Percentiles rank a stretch among this genome's conserved stretches.
These are phyloP conservation scores for Knipowitschia caucasica DNA, from an alignment of 2,797 vertebrate species.

Conservation along the genomic window DNA sequence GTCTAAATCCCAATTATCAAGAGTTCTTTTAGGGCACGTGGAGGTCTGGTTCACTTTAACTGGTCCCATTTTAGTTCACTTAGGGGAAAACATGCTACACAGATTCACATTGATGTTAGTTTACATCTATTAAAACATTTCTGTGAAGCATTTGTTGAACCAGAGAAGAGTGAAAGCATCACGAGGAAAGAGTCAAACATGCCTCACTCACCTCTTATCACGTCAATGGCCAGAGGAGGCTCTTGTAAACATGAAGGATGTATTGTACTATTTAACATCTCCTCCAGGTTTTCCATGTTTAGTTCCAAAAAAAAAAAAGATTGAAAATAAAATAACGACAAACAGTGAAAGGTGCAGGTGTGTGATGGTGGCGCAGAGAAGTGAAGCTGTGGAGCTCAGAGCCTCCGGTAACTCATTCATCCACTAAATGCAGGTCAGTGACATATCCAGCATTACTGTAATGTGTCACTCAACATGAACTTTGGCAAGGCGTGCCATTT, in stretches of 20 bases:
- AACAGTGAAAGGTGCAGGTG: background rate
- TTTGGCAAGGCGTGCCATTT: slow-evolving; percentile 55
- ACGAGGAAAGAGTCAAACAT: background rate
- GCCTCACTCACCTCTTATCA: slow-evolving; percentile 75
- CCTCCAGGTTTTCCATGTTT: slow-evolving; percentile 45
- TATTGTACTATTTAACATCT: slow-evolving; percentile 57
- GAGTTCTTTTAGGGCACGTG: too few relatives aligned
- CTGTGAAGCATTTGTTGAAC: background rate
- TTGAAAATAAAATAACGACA: background rate
- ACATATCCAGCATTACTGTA: background rate
- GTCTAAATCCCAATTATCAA: too few relatives aligned
- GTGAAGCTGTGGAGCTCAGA: slow-evolving; percentile 16
- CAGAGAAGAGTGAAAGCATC: too few relatives aligned
- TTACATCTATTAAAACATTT: background rate
- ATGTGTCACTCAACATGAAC: slow-evolving; percentile 27
- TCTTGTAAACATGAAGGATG: slow-evolving; percentile 69
- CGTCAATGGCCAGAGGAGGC: slow-evolving; percentile 73
- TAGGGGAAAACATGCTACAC: too few relatives aligned
- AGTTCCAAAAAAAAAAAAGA: too few relatives aligned
- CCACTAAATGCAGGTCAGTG: slow-evolving; percentile 42
- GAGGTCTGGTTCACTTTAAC: too few relatives aligned
- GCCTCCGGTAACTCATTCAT: slow-evolving; percentile 45
- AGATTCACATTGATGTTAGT: too few relatives aligned
- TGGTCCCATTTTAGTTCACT: too few relatives aligned
- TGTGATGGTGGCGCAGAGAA: slow-evolving; percentile 25